Percentiles rank a stretch among this genome's conserved stretches.
phyloP scores from a whole-genome alignment of 2,113 vertebrate species.

The Erinaceus europaeus region DNA sequence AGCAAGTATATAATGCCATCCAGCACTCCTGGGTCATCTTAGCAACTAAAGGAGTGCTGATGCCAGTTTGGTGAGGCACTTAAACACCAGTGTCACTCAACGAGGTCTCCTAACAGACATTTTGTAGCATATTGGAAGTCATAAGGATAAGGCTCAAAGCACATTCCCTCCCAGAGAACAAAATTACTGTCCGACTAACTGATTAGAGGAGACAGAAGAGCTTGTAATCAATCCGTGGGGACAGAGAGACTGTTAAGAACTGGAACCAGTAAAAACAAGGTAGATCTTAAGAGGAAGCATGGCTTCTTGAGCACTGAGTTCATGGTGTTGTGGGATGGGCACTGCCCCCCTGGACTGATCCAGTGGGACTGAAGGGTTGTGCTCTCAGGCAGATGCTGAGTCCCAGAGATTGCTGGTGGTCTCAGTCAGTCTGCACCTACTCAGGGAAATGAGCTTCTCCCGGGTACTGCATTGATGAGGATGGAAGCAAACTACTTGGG shows the following conservation, averaged over 20 bases:
- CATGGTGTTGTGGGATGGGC: not conserved
- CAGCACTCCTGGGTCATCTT: not conserved
- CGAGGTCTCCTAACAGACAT: not conserved
- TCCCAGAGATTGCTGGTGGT: not conserved
- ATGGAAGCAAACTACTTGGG: slow-evolving; percentile 9
- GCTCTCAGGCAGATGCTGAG: not conserved
- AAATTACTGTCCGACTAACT: not conserved
- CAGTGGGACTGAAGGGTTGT: not conserved
- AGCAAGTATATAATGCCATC: not conserved
- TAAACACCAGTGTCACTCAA: rapidly evolving
- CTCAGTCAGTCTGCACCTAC: slow-evolving; percentile 26
- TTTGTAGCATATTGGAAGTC: not conserved
- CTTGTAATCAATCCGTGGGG: not conserved
- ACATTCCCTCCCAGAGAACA: not conserved
- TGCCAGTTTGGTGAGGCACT: not conserved
- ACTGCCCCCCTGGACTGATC: not conserved
- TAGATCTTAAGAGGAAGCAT: not conserved
- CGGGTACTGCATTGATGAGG: slow-evolving; percentile 28
- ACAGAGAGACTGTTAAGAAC: not conserved
- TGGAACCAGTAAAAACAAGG: not conserved
- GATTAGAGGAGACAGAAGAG: not conserved
- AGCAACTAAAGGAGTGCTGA: not conserved
- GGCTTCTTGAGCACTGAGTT: not conserved
- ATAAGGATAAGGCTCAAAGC: not conserved
- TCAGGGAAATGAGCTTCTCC: slow-evolving; percentile 67